Evolutionary conservation across 2,797 vertebrate genomes (phyloP), one percentile per base, ranked within the genome.

Genomic region (Sparidentex hasta): DNA sequence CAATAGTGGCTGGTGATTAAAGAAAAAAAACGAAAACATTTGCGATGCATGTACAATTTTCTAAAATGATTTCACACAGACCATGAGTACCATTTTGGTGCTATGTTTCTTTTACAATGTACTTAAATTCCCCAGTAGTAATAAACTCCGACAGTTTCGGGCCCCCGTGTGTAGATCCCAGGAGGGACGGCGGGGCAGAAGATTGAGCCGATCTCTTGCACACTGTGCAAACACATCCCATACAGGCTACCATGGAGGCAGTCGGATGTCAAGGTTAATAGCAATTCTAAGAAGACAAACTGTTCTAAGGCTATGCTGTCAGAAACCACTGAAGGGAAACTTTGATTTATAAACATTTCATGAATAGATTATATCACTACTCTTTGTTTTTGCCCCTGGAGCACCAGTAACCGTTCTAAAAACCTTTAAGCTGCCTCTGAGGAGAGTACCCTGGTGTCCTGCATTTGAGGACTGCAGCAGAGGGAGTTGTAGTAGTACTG

Each of bases 401-500:
- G 54, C 61, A 46, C 2, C 51, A 21, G 38, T 11, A 65, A 68
- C 50, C 41, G 38, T 29, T 59, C 12, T 74, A 27, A 72, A 72
- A 83, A 65, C 62, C 78, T 75, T 70, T 71, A 65, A 76, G 82
- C 62, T 43, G 59, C 25, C 69, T 81, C 47, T 66, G 57, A 70
- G 71, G 82, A 74, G 18, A 11, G 27, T 1, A 58, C 74, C 74
- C 62, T 18, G 14, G 69, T 64, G 81, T 86, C 71, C 69, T 82
- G 77, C 59, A 43, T 83, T 77, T 48, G 29, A 71, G 76, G 44
- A 50, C 51, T 47, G 52, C 65, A 65, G 75, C 74, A 72, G 48
- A 75, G 73, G 83, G 85, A 87, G 67, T 55, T 66, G 82, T 68
- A 38, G 69, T 70, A 63, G 78, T 65, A 66, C 78, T 5, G 73